These are phyloP conservation scores for Octodon degus DNA, from an alignment of 2,113 vertebrate genomes.

Conservation along the genomic window DNA sequence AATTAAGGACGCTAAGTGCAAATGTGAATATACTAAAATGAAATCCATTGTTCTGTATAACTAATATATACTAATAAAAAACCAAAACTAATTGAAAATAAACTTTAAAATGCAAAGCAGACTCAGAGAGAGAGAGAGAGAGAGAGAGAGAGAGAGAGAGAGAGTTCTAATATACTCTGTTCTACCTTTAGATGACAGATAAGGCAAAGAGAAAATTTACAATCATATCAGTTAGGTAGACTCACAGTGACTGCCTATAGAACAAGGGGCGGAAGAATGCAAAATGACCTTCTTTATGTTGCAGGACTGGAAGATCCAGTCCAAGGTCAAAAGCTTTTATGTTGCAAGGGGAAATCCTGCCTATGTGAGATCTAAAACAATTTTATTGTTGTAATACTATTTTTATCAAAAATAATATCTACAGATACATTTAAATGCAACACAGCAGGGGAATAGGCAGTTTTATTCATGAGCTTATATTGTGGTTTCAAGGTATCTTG, in stretches of 20 bases:
- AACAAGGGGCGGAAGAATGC: neutral
- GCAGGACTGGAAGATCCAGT: neutral
- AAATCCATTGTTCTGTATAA: neutral
- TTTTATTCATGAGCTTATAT: neutral
- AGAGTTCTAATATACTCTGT: neutral
- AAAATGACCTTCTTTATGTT: neutral
- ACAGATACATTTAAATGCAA: conserved; percentile 32
- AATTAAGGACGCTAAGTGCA: neutral
- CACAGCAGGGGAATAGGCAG: neutral
- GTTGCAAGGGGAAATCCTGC: neutral
- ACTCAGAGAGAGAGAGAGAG: neutral
- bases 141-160: too few relatives aligned
- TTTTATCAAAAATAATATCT: neutral
- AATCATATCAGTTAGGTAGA: neutral
- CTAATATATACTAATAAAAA: neutral
- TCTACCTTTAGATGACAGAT: conserved; percentile 31
- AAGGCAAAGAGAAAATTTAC: conserved; percentile 9
- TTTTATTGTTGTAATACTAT: neutral
- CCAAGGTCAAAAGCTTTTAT: neutral
- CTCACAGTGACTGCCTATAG: neutral
- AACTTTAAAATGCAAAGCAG: neutral
- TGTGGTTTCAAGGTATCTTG: neutral
- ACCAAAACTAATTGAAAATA: neutral
- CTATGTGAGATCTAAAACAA: neutral
- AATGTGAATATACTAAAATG: neutral